Evolutionary conservation across 2,113 vertebrate genomes (phyloP).

Genomic region (Alectura lathami): DNA sequence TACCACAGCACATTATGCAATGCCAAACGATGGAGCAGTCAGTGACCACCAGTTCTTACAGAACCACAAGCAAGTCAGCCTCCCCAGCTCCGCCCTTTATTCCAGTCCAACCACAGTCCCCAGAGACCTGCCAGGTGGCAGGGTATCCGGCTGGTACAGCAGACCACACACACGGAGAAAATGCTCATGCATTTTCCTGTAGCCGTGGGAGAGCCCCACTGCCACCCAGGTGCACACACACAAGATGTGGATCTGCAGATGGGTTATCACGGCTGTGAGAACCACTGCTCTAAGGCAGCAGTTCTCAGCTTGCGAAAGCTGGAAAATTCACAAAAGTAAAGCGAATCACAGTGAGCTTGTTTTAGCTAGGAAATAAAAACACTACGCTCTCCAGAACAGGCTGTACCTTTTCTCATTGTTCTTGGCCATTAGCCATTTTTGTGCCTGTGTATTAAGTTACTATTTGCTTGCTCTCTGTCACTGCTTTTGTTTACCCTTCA

Average conservation of each 20-base stretch:
- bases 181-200: fast-evolving
- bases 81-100: neutral
- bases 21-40: neutral
- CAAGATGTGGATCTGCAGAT: fast-evolving
- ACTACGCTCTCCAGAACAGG: neutral
- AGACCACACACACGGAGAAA: neutral
- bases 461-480: neutral
- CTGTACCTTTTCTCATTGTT: neutral
- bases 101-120: neutral
- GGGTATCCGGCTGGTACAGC: neutral
- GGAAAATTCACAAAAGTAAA: neutral
- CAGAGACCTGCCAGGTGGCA: neutral
- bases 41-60: neutral
- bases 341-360: neutral
- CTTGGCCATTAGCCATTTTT: neutral
- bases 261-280: neutral
- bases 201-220: neutral
- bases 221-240: neutral
- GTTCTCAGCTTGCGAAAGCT: neutral
- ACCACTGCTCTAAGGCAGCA: neutral
- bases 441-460: neutral
- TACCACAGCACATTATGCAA: neutral
- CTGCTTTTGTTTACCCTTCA: neutral
- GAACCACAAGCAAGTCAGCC: neutral
- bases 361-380: neutral